phyloP scores from a whole-genome alignment of 1,140 invertebrate species.

The Caerostris extrusa region DNA sequence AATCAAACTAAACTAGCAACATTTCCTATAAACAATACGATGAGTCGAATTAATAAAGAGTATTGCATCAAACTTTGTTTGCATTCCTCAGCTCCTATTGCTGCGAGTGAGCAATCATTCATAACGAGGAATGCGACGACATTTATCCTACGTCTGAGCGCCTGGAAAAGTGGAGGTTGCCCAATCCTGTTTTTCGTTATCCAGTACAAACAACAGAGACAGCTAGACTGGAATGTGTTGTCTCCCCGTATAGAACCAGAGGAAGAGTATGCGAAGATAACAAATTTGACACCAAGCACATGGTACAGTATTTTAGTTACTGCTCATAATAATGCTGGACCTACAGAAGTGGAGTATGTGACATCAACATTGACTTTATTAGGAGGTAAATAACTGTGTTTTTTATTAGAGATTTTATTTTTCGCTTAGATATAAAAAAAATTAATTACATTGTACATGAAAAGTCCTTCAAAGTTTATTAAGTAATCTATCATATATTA shows the following conservation, averaged over 20 bases:
- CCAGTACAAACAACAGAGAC: constrained; percentile 79
- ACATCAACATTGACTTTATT: constrained; percentile 97
- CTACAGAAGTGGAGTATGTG: constrained; percentile 96
- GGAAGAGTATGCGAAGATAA: constrained; percentile 69
- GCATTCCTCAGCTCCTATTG: constrained; percentile 78
- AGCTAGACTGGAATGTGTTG: constrained; percentile 79
- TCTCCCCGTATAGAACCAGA: constrained; percentile 78
- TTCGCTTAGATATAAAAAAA: too few relatives aligned
- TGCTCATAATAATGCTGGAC: constrained; percentile 97
- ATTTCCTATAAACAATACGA: neutral
- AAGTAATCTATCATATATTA: too few relatives aligned
- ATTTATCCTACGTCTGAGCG: constrained; percentile 82
- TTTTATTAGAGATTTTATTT: neutral
- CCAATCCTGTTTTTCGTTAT: constrained; percentile 81
- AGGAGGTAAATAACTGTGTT: constrained; percentile 82
- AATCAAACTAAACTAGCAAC: neutral
- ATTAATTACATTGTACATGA: too few relatives aligned
- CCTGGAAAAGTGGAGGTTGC: constrained; percentile 84
- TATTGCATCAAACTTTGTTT: constrained; percentile 25
- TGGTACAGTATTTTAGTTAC: constrained; percentile 88
- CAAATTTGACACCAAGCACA: constrained; percentile 80
- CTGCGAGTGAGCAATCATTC: constrained; percentile 78
- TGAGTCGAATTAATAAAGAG: neutral
- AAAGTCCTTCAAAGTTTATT: too few relatives aligned
- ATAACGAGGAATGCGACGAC: constrained; percentile 81